A percentile compares a stretch with the other conserved stretches of the same genome.
Conservation (phyloP, 37 sponge, comb jelly and placozoan genomes). For the Crambe crambe region DNA sequence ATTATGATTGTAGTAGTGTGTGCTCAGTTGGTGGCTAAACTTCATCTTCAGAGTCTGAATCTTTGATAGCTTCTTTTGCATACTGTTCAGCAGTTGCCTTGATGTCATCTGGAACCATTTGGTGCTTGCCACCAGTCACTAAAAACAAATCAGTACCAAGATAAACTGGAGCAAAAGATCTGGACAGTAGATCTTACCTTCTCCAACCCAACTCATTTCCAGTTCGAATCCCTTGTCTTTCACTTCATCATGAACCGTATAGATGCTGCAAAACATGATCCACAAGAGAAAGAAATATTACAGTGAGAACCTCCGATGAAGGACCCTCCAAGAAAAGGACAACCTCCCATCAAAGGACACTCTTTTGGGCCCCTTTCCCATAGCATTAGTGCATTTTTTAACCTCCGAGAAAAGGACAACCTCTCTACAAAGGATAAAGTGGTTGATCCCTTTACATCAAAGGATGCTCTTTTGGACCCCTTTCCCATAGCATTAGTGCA, state of each 20-base stretch:
- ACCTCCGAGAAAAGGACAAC: too few species aligned
- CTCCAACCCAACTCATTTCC: constrained; percentile 98
- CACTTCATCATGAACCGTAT: constrained; percentile 94
- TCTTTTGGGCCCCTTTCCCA: too few species aligned
- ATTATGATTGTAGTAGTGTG: neutral
- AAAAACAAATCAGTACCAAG: neutral
- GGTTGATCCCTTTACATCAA: too few species aligned
- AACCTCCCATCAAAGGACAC: too few species aligned
- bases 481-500: too few species aligned
- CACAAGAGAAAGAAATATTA: neutral
- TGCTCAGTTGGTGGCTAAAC: neutral
- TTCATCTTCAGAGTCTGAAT: constrained; percentile 77
- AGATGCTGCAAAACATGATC: constrained; percentile 71
- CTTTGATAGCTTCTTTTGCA: constrained; percentile 76
- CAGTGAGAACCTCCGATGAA: too few species aligned
- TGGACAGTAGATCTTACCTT: constrained; percentile 45
- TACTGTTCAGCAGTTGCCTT: constrained; percentile 37
- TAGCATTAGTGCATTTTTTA: too few species aligned
- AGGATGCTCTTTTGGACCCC: too few species aligned
- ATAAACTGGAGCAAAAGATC: neutral
- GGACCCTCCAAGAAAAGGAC: too few species aligned
- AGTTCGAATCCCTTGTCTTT: constrained; percentile 96
- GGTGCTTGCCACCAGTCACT: constrained; percentile 73
- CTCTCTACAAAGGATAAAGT: too few species aligned
- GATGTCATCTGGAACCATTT: constrained; percentile 68